Percentiles rank a stretch among this genome's conserved stretches.
phyloP scores from a whole-genome alignment of 2,113 vertebrate species.

The Lynx canadensis region DNA sequence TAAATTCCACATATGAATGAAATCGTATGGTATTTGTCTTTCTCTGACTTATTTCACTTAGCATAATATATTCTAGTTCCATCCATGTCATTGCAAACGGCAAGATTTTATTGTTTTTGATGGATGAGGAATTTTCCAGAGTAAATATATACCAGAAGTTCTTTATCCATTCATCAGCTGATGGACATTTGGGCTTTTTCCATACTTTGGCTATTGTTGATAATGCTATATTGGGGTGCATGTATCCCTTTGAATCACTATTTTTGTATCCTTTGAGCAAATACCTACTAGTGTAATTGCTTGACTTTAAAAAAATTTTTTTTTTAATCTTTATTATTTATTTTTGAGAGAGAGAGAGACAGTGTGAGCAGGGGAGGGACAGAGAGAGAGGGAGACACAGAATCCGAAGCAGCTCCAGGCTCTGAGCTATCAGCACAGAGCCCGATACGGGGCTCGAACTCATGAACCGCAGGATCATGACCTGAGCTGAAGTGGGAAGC shows the following conservation, averaged over 20 bases:
- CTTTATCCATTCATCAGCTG: background rate
- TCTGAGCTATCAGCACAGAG: too few relatives aligned
- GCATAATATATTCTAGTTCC: background rate
- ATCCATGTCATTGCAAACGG: background rate
- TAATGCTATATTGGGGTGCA: background rate
- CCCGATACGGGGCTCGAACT: too few relatives aligned
- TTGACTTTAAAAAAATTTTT: background rate
- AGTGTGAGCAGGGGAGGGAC: too few relatives aligned
- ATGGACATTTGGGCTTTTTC: background rate
- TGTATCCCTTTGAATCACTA: background rate
- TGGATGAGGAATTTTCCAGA: background rate
- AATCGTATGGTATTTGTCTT: background rate
- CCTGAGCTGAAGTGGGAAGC: too few relatives aligned
- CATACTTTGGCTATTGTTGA: background rate
- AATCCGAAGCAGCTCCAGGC: too few relatives aligned
- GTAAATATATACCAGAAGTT: background rate
- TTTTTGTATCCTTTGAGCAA: background rate
- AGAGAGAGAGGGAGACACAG: too few relatives aligned
- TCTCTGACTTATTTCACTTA: background rate
- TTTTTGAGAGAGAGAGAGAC: too few relatives aligned
- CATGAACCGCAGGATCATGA: too few relatives aligned
- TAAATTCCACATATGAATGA: background rate
- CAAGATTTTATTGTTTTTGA: background rate
- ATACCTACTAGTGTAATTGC: background rate
- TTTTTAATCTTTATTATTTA: too few relatives aligned